Conservation (phyloP, 2,113 vertebrate genomes). For the Cyphomyrus plagiostoma region DNA sequence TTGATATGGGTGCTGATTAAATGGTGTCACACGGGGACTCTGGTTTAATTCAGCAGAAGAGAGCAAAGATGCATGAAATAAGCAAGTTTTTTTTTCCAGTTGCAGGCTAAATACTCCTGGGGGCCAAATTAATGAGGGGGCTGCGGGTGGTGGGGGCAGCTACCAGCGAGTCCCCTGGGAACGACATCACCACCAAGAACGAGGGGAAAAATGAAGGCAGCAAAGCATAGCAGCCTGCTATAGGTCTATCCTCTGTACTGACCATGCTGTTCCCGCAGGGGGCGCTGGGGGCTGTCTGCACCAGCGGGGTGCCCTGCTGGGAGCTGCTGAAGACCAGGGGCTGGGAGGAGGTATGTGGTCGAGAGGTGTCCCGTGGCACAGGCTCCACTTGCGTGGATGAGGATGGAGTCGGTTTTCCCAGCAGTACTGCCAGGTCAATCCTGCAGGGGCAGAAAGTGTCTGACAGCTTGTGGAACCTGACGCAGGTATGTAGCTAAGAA, state of each 20-base stretch:
- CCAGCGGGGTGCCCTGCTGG: slow-evolving; percentile 74
- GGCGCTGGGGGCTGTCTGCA: slow-evolving; percentile 68
- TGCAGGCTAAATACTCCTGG: background rate
- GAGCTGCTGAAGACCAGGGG: slow-evolving; percentile 96
- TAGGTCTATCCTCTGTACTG: slow-evolving; percentile 66
- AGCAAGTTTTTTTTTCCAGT: background rate
- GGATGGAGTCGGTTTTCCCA: slow-evolving; percentile 86
- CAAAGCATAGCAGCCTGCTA: background rate
- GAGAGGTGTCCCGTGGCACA: slow-evolving; percentile 67
- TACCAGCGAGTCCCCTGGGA: background rate
- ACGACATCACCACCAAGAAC: background rate
- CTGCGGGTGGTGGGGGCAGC: background rate
- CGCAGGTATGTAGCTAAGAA: background rate
- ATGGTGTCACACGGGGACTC: background rate
- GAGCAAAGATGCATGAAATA: background rate
- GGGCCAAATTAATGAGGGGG: background rate
- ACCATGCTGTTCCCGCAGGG: slow-evolving; percentile 57
- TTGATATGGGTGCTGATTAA: background rate
- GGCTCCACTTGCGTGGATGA: slow-evolving; percentile 78
- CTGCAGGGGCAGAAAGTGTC: slow-evolving; percentile 43
- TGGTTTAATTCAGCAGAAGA: background rate
- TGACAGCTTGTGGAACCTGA: background rate
- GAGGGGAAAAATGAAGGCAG: background rate
- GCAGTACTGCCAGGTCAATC: slow-evolving; percentile 90
- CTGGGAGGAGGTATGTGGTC: slow-evolving; percentile 78